These are phyloP conservation scores for Heliconius hortense DNA, from an alignment of 2,888 invertebrate genomes.

Conservation along the genomic window DNA sequence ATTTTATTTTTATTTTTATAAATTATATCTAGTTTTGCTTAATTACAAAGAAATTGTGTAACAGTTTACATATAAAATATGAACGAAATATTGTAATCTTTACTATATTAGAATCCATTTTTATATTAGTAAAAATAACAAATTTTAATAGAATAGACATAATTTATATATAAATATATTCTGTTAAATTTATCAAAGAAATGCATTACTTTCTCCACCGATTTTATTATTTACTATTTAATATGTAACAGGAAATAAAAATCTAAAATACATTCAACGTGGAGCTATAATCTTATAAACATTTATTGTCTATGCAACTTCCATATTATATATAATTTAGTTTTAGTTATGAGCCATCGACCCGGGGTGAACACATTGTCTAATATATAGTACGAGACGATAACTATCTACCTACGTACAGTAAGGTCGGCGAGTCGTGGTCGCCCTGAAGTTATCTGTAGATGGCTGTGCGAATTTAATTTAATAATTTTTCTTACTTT, in stretches of 20 bases:
- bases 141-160: not conserved
- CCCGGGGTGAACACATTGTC: constrained; percentile 70
- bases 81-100: not conserved
- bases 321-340: constrained; percentile 27
- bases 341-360: constrained; percentile 55
- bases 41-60: not conserved
- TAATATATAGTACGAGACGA: constrained; percentile 54
- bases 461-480: not conserved
- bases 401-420: constrained; percentile 59
- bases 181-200: not conserved
- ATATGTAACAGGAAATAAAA: constrained; percentile 47
- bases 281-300: constrained; percentile 53
- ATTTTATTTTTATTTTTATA: not conserved
- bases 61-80: not conserved
- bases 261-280: constrained; percentile 44
- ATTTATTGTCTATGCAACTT: constrained; percentile 56
- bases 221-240: constrained; percentile 9
- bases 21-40: not conserved
- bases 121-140: not conserved
- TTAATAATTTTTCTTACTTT: not conserved
- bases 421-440: not conserved
- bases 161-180: not conserved
- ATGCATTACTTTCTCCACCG: constrained; percentile 26
- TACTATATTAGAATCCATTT: not conserved
- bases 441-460: not conserved